Conservation (phyloP, 2,797 vertebrate genomes). For the Champsocephalus esox region DNA sequence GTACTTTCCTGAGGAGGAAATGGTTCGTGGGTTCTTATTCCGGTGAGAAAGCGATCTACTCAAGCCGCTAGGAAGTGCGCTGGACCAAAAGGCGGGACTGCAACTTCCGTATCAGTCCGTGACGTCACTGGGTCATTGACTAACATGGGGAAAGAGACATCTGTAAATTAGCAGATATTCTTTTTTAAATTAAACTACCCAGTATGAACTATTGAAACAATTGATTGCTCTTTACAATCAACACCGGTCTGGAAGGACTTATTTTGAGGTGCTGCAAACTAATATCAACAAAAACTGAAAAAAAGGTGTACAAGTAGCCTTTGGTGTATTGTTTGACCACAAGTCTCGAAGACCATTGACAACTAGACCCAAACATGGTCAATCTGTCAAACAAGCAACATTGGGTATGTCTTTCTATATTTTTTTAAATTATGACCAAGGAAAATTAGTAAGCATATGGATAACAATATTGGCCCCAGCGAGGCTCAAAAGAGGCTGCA, state of each 20-base stretch:
- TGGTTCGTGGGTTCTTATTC: no score
- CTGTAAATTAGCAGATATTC: no score
- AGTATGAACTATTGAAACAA: no score
- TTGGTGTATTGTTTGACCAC: not conserved
- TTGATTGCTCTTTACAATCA: not conserved
- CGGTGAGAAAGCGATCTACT: no score
- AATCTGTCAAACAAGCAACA: conserved; percentile 17
- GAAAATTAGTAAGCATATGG: conserved; percentile 37
- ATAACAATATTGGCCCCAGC: conserved; percentile 51
- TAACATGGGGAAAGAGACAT: no score
- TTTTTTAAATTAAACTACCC: no score
- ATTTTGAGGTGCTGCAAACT: not conserved
- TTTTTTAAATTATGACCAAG: conserved; percentile 48
- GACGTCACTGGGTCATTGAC: no score
- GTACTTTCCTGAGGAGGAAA: no score
- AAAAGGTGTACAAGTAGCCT: not conserved
- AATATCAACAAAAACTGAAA: not conserved
- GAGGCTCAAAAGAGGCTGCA: conserved; percentile 58
- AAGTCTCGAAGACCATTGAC: not conserved
- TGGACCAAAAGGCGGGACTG: no score
- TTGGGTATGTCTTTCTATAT: not conserved
- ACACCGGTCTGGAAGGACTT: not conserved
- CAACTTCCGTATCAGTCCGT: no score
- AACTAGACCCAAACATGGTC: not conserved
- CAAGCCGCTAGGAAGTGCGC: no score